Base-by-base conservation (phyloP, 2,797 vertebrate genomes). In the Siniperca obscura region DNA sequence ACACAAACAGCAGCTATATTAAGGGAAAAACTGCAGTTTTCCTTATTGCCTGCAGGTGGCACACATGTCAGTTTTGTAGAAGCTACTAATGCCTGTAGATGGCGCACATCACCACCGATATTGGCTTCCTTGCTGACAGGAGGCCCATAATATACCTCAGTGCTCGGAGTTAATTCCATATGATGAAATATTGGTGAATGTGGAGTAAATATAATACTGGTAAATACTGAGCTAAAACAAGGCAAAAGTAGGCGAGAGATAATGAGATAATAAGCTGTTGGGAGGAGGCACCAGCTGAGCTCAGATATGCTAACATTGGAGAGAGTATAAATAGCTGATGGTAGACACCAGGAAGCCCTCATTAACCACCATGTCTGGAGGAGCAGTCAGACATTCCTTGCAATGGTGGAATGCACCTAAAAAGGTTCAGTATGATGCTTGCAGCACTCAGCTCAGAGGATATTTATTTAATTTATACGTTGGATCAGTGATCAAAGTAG, bases 341-440 rank as follows among this genome's bases (percentile, higher is more conserved):
- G 82, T 76, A 40, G 80, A 81, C 66, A 74, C 77, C 80, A 87
- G 83, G 62, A 86, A 86, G 73, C 69, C 76, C 70, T 90, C 84
- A 86, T 91, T 90, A 90, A 78, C 81, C 80, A 61, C 78, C 44
- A 34, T 34, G 80, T 89, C 90, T 88, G 80, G 64, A 83, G 64
- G 78, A 81, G n/a, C 78, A 82, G 55, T 74, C 61, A 48, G 64
- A 66, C 83, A 82, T 82, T 80, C 81, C 86, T n/a, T 3, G 12
- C 55, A 25, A 77, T 50, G 69, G 22, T 57, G 86, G 70, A 85
- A 72, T 69, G 48, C 62, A 57, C 34, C 62, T 59, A 78, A 67
- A 81, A 72, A 67, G 17, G 56, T 40, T 34, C 66, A 64, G 74
- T 21, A 5, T 40, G 74, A 78, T 70, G 59, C 27, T 64, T 9